Base-by-base conservation (phyloP, 2,797 vertebrate genomes). In the Onychomys arenicola region DNA sequence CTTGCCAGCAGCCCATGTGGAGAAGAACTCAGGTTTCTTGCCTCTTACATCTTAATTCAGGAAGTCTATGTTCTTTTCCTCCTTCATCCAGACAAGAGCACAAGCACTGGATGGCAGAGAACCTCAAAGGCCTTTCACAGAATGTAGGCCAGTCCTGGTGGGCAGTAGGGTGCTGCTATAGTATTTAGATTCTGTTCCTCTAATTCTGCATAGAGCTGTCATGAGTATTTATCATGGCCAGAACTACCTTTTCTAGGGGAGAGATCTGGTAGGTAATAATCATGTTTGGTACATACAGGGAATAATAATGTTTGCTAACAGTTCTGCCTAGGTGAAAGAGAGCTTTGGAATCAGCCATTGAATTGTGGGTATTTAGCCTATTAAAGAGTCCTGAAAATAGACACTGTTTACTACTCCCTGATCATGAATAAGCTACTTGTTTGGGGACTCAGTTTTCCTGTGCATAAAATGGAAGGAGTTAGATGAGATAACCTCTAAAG, bases 171-270 rank as follows among this genome's bases (percentile, higher is more conserved):
- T 80, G 32, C 14, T 43, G 19, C 14, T 86, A 3, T 93, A 67
- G 57, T 82, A 78, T 94, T 89, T 69, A n/a, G 78, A 91, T 93
- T 95, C 55, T 78, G 40, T 16, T 23, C 21, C 17, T 19, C 21
- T 73, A 57, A 27, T 65, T 91, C 32, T 95, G 8, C 59, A 29
- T 73, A 88, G 27, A 73, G 67, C n/a, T n/a, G 61, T 40, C 46
- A 73, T 52, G 67, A 96, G 40, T 92, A 86, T 93, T 91, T 83
- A 25, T 91, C 78, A 69, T 57, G 27, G 16, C 86, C 73, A 86
- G 61, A 93, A 93, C 40, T 85, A 80, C 65, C 81, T 96, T 84
- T 76, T 86, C 57, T 55, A 8, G 43, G 49, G 49, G 63, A 90
- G 61, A 94, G 10, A 76, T 6, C 14, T 76, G 59, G 25, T 65